A percentile compares a stretch with the other conserved stretches of the same genome.
Evolutionary conservation across 2,797 vertebrate species (phyloP).

Genomic region (Naso thynnoides): DNA sequence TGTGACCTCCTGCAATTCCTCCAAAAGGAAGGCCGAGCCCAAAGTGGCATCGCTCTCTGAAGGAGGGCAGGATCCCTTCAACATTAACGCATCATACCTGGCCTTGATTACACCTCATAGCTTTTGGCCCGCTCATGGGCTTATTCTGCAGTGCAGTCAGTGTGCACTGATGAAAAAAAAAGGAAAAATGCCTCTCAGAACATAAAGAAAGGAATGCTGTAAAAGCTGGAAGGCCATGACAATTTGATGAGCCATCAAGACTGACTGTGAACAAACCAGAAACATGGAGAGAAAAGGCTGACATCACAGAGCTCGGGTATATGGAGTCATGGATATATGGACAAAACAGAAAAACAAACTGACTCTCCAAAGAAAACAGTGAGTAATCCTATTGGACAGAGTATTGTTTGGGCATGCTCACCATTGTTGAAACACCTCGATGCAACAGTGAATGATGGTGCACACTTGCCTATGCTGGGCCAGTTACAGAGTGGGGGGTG

Average conservation of each 20-base stretch:
- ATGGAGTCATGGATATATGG: conserved; percentile 61
- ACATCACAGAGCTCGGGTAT: conserved; percentile 48
- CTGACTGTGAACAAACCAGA: conserved; percentile 63
- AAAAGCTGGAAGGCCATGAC: conserved; percentile 69
- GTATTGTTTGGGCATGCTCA: conserved; percentile 65
- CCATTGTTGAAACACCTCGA: conserved; percentile 64
- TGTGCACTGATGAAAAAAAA: conserved; percentile 45
- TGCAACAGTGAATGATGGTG: conserved; percentile 60
- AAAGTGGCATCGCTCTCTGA: conserved; percentile 58
- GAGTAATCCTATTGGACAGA: conserved; percentile 65
- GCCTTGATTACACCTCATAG: conserved; percentile 65
- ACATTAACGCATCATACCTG: conserved; percentile 64
- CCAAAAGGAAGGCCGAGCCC: conserved; percentile 49
- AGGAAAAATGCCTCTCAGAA: conserved; percentile 31
- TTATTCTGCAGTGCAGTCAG: conserved; percentile 60
- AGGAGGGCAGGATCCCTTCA: conserved; percentile 46
- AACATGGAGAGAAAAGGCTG: conserved; percentile 55
- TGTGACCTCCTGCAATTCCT: conserved; percentile 42
- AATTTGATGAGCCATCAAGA: conserved; percentile 69
- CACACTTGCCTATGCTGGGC: conserved; percentile 58
- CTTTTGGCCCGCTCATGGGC: conserved; percentile 59
- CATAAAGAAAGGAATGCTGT: conserved; percentile 76
- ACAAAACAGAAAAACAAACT: conserved; percentile 64
- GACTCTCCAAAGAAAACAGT: conserved; percentile 67
- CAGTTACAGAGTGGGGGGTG: conserved; percentile 43